Evolutionary conservation across 2,113 vertebrate species (phyloP).

Genomic region (Dascyllus trimaculatus): DNA sequence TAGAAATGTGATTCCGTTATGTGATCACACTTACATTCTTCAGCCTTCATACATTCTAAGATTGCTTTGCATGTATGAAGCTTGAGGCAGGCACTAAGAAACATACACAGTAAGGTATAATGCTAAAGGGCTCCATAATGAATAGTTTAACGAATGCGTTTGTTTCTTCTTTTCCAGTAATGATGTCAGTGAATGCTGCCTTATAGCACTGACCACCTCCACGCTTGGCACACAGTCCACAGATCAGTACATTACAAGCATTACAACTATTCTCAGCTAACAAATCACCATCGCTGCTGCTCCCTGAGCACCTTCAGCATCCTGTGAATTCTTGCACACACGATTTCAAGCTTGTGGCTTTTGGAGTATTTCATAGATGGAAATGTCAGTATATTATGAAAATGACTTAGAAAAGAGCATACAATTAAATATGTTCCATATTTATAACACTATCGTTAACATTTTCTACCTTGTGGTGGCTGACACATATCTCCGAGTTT

Average conservation of each 20-base stretch:
- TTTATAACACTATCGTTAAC: not conserved
- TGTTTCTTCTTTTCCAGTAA: not conserved
- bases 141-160: not conserved
- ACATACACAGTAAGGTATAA: too few relatives aligned
- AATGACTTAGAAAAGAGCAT: not conserved
- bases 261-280: not conserved
- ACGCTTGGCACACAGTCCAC: not conserved
- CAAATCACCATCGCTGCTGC: not conserved
- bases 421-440: not conserved
- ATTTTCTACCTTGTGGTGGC: not conserved
- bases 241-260: not conserved
- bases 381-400: not conserved
- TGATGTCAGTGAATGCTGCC: conserved; percentile 1
- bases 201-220: conserved; percentile 8
- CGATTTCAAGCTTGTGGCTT: too few relatives aligned
- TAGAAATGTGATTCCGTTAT: too few relatives aligned
- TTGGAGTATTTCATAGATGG: not conserved
- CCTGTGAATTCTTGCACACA: not conserved
- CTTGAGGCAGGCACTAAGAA: too few relatives aligned
- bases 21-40: too few relatives aligned
- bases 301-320: not conserved
- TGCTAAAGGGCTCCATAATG: not conserved
- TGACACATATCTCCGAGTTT: conserved; percentile 6
- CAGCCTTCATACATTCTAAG: too few relatives aligned
- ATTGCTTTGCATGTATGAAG: too few relatives aligned